Evolutionary conservation across 2,113 vertebrate genomes (phyloP), one percentile per base, ranked within the genome.

Genomic region (Entomyzon cyanotis): DNA sequence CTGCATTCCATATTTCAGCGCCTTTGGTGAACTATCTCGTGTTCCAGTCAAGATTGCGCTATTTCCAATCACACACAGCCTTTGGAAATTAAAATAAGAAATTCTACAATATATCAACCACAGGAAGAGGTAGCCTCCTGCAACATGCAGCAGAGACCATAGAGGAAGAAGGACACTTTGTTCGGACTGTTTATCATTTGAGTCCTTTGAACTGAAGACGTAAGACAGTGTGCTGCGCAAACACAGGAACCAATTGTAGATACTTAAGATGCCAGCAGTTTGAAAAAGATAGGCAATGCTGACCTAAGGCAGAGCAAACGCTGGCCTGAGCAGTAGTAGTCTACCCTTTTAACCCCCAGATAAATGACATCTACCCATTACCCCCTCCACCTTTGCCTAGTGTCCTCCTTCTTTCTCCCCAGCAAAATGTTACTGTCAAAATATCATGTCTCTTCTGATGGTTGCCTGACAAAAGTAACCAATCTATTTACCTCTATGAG

Each of bases 201-300:
- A 79, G 65, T 42, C 87, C 93, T 96, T 94, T 94, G 93, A 96
- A 94, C 88, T 76, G 80, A 94, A 84, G 62, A 80, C 18, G 77
- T 44, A 77, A 75, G 92, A 62, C 59, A 81, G 65, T 4, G 53
- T 2, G 18, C 65, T 88, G 71, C 0, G 2, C 83, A 92, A 96
- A 94, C 65, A 94, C 77, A 92, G 83, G 92, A 94, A 93, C 73
- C 80, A 64, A 73, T 56, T 89, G 84, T 35, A 90, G 90, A 87
- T 94, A 89, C 52, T 81, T 81, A 5, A 90, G 83, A 92, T 90
- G 80, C 83, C 88, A 92, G 86, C 59, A 77, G 50, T 37, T 73
- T 41, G 63, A 47, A 90, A 91, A 87, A 91, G 84, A 91, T 1
- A 64, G 81, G 56, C 53, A 19, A 33, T 41, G 63, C 46, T 76